Evolutionary conservation across 2,888 invertebrate species (phyloP).

Genomic region (Plusia festucae): DNA sequence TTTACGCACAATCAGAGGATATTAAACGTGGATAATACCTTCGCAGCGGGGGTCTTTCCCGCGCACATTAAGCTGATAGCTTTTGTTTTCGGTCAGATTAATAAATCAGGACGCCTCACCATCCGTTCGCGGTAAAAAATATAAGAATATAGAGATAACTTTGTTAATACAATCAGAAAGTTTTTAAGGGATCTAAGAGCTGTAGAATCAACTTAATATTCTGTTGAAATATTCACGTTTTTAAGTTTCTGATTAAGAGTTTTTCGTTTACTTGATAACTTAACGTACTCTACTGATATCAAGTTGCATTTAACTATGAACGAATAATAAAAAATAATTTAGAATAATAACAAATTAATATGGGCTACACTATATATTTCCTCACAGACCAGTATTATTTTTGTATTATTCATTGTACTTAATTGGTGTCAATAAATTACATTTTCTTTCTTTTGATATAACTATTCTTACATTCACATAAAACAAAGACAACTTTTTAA

Average conservation of each 20-base stretch:
- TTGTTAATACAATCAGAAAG: background rate
- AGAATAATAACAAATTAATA: no score
- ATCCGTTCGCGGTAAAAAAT: background rate
- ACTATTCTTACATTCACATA: no score
- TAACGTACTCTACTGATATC: background rate
- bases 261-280: background rate
- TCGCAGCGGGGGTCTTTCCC: conserved; percentile 38
- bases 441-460: no score
- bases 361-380: no score
- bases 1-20: conserved; percentile 55
- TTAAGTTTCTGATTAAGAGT: background rate
- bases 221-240: background rate
- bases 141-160: background rate
- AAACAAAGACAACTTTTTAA: no score
- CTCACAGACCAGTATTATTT: no score
- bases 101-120: conserved; percentile 37
- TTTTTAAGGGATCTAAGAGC: background rate
- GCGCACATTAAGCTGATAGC: conserved; percentile 55
- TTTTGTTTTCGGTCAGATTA: conserved; percentile 54
- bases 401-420: no score
- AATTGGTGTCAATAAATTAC: no score
- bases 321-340: no score
- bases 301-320: background rate
- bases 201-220: background rate
- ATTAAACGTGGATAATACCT: conserved; percentile 52